Evolutionary conservation across 2,797 vertebrate species (phyloP).

Genomic region (Chelonia mydas): DNA sequence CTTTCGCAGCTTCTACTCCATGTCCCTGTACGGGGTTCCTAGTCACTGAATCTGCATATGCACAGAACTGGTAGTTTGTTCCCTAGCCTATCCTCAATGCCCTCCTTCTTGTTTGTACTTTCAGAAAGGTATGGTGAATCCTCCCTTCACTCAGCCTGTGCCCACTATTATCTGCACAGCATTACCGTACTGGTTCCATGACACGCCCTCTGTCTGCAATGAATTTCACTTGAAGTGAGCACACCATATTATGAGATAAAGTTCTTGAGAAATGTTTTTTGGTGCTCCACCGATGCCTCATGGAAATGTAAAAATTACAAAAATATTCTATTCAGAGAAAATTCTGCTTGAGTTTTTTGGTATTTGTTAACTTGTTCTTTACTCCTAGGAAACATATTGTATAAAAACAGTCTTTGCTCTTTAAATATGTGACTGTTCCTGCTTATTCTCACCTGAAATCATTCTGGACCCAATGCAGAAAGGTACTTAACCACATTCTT

Average conservation of each 20-base stretch:
- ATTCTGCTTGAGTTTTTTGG: not conserved
- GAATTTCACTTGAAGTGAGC: not conserved
- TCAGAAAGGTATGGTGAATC: not conserved
- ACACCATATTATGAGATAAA: not conserved
- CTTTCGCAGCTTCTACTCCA: not conserved
- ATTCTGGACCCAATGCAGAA: not conserved
- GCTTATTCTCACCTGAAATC: not conserved
- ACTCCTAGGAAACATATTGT: not conserved
- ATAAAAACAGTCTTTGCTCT: not conserved
- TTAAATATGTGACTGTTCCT: not conserved
- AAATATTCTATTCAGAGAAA: not conserved
- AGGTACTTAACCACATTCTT: not conserved
- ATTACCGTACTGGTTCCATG: not conserved
- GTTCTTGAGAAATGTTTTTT: not conserved
- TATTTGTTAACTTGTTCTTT: not conserved
- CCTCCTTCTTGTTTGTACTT: not conserved
- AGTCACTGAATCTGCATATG: not conserved
- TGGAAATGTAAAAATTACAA: not conserved
- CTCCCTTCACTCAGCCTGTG: not conserved
- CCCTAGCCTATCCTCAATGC: not conserved
- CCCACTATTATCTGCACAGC: not conserved
- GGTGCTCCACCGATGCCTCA: not conserved
- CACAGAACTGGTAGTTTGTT: not conserved
- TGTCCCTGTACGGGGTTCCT: not conserved
- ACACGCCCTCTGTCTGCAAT: fast-evolving